Base-by-base conservation (phyloP, 1,140 invertebrate species). In the Drosophila ogumai region DNA sequence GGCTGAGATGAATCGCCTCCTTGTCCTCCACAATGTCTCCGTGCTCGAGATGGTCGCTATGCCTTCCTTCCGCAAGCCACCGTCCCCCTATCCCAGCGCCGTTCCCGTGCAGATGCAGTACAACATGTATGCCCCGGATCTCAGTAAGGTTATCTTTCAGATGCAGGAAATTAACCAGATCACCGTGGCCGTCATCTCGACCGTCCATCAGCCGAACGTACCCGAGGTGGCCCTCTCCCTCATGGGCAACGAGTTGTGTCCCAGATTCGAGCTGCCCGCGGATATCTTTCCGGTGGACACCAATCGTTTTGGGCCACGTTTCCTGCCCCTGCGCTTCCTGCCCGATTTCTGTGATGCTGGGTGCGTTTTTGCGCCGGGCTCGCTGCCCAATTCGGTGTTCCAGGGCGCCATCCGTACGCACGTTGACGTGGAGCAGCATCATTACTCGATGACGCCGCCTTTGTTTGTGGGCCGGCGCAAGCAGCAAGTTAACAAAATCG, bases 351-450 rank as follows among this genome's bases (percentile, higher is more conserved):
- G 73, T 10, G 49, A 57, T 3, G 74, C 58, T 3, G 68, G 79
- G 40, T 82, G 79, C 13, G 32, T 82, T 25, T 82, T 57, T 49
- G 22, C 41, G 0, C 74, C 79, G 5, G 73, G 61, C 17, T 12
- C 54, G 1, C 7, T 82, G 28, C 54, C 79, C 0, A 43, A 54
- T 1, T 0, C 0, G 0, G 15, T 61, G 13, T 82, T 59, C 13
- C 10, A 36, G 3, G 22, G 34, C 0, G 8, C 31, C 7, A 19
- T 78, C 0, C 5, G 15, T 0, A 12, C 31, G 2, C 19, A 44
- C 3, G 10, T 31, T 6, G 34, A 55, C 3, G 13, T 34, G 2
- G 44, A 40, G 25, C 36, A 49, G 12, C 36, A 67, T 15, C 47
- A 32, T 25, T 43, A 67, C 2, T 1, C 15, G 12, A 34, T 63